Percentiles rank a stretch among this genome's conserved stretches.
Conservation (phyloP, 2,113 vertebrate genomes). For the Phalacrocorax aristotelis region DNA sequence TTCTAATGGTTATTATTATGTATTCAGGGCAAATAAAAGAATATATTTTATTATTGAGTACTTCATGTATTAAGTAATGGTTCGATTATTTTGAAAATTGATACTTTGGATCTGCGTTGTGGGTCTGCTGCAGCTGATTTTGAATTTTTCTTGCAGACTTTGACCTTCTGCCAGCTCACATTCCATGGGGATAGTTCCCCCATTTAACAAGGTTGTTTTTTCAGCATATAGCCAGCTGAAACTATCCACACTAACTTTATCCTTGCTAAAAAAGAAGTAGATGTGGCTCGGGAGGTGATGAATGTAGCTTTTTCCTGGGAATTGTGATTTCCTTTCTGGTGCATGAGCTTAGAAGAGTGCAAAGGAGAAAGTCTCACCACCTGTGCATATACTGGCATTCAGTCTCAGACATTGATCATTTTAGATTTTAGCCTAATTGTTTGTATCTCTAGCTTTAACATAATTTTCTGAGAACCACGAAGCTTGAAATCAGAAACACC, state of each 20-base stretch:
- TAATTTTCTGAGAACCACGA: background rate
- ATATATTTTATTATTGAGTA: background rate
- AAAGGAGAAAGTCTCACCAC: background rate
- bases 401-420: background rate
- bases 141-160: background rate
- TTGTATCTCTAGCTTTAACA: background rate
- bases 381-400: background rate
- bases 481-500: background rate
- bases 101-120: background rate
- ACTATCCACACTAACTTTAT: background rate
- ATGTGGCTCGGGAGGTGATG: background rate
- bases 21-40: background rate
- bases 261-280: background rate
- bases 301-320: background rate
- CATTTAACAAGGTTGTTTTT: background rate
- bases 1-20: background rate
- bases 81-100: conserved; percentile 17
- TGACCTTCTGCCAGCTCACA: background rate
- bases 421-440: background rate
- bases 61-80: background rate
- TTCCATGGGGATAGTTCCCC: background rate
- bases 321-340: background rate
- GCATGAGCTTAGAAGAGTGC: background rate
- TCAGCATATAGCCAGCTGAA: background rate
- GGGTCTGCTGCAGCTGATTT: background rate